These are phyloP conservation scores for Dasypus novemcinctus DNA, from an alignment of 2,113 vertebrate species.

Conservation along the genomic window DNA sequence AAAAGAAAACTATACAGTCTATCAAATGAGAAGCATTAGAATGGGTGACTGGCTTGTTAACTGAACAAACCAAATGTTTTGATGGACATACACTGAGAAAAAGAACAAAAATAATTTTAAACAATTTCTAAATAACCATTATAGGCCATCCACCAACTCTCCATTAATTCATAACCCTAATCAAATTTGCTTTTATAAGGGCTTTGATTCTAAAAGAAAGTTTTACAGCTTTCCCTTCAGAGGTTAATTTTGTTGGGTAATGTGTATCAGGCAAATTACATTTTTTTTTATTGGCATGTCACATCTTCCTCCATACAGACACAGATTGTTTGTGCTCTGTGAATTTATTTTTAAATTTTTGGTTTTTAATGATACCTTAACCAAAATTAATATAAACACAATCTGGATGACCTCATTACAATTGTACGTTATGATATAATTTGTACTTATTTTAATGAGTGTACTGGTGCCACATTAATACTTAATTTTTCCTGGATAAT, in stretches of 20 bases:
- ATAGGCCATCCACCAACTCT: not conserved
- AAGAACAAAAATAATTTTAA: not conserved
- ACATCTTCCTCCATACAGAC: not conserved
- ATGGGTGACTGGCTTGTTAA: not conserved
- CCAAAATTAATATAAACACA: slow-evolving; percentile 41
- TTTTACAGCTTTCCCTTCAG: not conserved
- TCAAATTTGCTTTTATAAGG: not conserved
- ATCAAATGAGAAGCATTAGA: not conserved
- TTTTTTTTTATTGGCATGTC: not conserved
- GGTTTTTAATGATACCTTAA: not conserved
- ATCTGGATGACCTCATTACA: not conserved
- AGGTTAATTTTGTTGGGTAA: not conserved
- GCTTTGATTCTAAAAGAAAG: not conserved
- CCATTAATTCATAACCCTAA: not conserved
- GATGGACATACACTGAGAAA: not conserved
- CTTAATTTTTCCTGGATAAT: not conserved
- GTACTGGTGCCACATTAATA: not conserved
- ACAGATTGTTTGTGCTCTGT: not conserved
- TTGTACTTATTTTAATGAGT: not conserved
- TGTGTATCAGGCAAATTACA: not conserved
- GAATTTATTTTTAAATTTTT: not conserved
- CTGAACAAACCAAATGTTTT: not conserved
- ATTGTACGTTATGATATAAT: not conserved
- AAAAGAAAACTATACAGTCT: not conserved
- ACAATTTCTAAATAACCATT: not conserved